phyloP scores from a whole-genome alignment of 35 echinoderm and acorn worm genomes.

The Patiria miniata region DNA sequence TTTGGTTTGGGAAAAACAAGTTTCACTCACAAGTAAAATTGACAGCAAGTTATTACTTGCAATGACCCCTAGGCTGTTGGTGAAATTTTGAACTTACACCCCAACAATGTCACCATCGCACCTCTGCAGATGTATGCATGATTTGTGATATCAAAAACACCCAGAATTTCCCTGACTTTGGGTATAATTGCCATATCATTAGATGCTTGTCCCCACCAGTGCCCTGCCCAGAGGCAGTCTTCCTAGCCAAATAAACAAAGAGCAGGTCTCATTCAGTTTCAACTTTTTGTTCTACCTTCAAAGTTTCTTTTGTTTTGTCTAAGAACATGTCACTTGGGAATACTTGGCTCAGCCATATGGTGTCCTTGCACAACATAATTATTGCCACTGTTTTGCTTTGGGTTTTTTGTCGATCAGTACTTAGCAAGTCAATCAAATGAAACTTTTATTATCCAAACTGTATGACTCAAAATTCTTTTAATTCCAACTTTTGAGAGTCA shows the following conservation, averaged over 20 bases:
- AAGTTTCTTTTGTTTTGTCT: neutral
- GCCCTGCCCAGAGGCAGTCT: neutral
- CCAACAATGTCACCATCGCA: neutral
- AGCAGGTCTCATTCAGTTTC: neutral
- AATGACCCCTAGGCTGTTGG: neutral
- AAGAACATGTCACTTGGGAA: neutral
- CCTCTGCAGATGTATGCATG: neutral
- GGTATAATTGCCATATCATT: constrained; percentile 9
- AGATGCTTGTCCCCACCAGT: neutral
- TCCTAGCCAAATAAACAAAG: constrained; percentile 21
- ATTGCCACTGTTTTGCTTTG: neutral
- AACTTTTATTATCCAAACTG: neutral
- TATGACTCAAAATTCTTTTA: neutral
- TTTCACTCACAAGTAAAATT: too few relatives aligned
- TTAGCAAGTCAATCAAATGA: neutral
- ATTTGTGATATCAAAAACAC: neutral
- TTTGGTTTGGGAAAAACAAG: too few relatives aligned
- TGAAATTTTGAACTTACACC: neutral
- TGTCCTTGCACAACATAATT: neutral
- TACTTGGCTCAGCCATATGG: neutral
- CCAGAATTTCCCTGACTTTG: neutral
- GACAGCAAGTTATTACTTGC: too few relatives aligned
- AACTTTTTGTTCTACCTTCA: neutral
- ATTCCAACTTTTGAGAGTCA: too few relatives aligned
- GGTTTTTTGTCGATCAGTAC: neutral